Base-by-base conservation (phyloP, 2,113 vertebrate species). In the Bufo gargarizans region DNA sequence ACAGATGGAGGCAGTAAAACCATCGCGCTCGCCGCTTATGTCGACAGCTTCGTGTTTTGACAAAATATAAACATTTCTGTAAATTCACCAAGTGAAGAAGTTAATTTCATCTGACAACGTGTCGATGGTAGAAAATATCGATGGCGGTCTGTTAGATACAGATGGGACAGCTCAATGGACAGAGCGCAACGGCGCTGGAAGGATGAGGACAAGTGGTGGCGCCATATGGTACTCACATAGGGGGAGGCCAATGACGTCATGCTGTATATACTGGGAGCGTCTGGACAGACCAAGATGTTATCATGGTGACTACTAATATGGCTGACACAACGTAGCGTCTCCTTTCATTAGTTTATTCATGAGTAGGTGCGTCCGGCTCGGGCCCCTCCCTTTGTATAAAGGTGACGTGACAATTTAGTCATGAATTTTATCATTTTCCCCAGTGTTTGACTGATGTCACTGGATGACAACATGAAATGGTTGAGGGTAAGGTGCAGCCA, bases 1-100 rank as follows among this genome's bases (percentile, higher is more conserved):
- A 43, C 79, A 81, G 79, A 81, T 81, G 55, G 78, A 2, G 45
- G 78, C 78, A 59, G 78, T 61, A 59, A 81, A 59, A 74, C 43
- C 33, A 2, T 16, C 3, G 22, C 16, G 56, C 33, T 43, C 78
- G 8, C 13, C 13, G 22, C 0, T 72, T 45, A 45, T 72, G 69
- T 72, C 19, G 33, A 72, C 69, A 33, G 12, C 49, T 55, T 79
- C 16, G n/a, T 14, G n/a, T 56, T 56, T 13, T 33, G 55, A 58
- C 53, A 81, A 81, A 81, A 81, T 59, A 33, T 14, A 81, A 33
- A 59, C 16, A 81, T 19, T 81, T 61, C 16, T 61, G 56, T 45
- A 33, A 59, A 58, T 59, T 8, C 59, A 63, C 56, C 43, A 19
- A 74, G 71, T 8, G 9, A 19, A 45, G 33, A 43, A 47, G 1